These are phyloP conservation scores for Sciurus carolinensis DNA, from an alignment of 2,797 vertebrate species.

Conservation along the genomic window DNA sequence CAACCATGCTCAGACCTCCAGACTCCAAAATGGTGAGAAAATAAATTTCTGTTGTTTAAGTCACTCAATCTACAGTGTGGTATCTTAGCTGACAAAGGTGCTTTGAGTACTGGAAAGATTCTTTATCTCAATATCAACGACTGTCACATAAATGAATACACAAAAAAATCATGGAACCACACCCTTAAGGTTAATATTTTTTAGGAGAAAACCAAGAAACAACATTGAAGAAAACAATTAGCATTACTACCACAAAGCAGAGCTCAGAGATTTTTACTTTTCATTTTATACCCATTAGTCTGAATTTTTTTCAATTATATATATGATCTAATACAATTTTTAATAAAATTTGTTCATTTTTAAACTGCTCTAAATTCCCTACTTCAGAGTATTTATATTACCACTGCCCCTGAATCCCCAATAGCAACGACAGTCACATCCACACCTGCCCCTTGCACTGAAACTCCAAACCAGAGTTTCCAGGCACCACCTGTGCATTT, in stretches of 20 bases:
- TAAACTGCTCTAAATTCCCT: not conserved
- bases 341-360: conserved; percentile 15
- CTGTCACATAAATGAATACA: not conserved
- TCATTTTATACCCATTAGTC: not conserved
- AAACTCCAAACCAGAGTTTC: not conserved
- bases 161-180: not conserved
- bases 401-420: not conserved
- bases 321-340: not conserved
- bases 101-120: not conserved
- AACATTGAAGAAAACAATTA: not conserved
- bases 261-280: conserved; percentile 7
- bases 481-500: not conserved
- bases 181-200: not conserved
- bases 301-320: not conserved
- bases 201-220: not conserved
- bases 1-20: not conserved
- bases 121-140: not conserved
- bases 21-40: conserved; percentile 14
- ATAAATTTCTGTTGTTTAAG: not conserved
- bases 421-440: not conserved
- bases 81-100: not conserved
- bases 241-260: not conserved
- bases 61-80: not conserved
- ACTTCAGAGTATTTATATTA: not conserved
- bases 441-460: not conserved